A percentile compares a stretch with the other conserved stretches of the same genome.
These are phyloP conservation scores for Caenorhabditis afra DNA, from an alignment of 2,888 invertebrate species.

Conservation along the genomic window DNA sequence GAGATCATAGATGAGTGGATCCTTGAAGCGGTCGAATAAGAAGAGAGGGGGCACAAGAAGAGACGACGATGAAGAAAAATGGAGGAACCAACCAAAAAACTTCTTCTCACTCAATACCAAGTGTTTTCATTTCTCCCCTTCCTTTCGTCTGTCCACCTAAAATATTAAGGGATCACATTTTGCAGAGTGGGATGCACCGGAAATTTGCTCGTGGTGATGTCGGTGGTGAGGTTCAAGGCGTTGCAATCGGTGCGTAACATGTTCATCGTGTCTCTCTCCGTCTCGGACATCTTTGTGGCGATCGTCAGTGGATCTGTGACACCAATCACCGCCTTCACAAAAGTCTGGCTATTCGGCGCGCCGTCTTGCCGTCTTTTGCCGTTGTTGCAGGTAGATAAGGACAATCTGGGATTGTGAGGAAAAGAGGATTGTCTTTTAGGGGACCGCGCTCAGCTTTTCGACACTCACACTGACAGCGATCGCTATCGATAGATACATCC, in stretches of 20 bases:
- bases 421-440: slow-evolving; percentile 67
- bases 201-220: slow-evolving; percentile 76
- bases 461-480: slow-evolving; percentile 96
- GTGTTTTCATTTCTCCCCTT: slow-evolving; percentile 19
- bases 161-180: slow-evolving; percentile 11
- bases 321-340: slow-evolving; percentile 92
- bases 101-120: slow-evolving; percentile 12
- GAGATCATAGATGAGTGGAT: slow-evolving; percentile 44
- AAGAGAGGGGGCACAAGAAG: background rate
- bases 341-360: slow-evolving; percentile 93
- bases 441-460: slow-evolving; percentile 96
- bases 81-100: slow-evolving; percentile 9
- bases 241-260: slow-evolving; percentile 79
- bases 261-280: slow-evolving; percentile 77
- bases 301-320: slow-evolving; percentile 93
- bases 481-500: slow-evolving; percentile 90
- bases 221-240: slow-evolving; percentile 70
- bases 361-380: slow-evolving; percentile 93
- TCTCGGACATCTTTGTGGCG: slow-evolving; percentile 92
- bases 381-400: slow-evolving; percentile 86
- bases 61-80: slow-evolving; percentile 4
- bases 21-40: background rate
- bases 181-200: slow-evolving; percentile 77
- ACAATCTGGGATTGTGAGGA: background rate
- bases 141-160: no score